Base-by-base conservation (phyloP, 2,797 vertebrate species). In the Hippocampus kuda region DNA sequence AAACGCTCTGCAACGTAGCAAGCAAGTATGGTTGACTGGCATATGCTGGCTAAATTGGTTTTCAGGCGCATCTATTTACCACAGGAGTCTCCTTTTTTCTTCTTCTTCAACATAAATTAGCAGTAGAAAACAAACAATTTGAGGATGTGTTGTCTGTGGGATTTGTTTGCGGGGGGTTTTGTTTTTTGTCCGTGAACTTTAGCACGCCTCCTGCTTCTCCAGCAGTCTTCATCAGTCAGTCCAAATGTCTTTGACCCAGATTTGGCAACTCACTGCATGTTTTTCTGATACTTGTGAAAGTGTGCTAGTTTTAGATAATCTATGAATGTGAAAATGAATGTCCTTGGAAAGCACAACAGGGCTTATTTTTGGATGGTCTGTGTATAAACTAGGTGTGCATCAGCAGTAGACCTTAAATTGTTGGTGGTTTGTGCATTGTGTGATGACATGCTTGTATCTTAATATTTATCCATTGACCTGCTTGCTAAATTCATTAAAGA, bases 281-380 rank as follows among this genome's bases (percentile, higher is more conserved):
- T 87, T 87, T 89, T 89, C 87, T 90, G 87, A 88, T 88, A 88
- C 87, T 89, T 89, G 88, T 90, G 87, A 88, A 88, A 89, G 83
- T 89, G 88, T 91, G 87, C 89, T 91, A 88, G 84, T 88, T 89
- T 90, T 89, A 88, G 86, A 83, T 72, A 84, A 87, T 87, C 83
- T 88, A 88, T 89, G 87, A 89, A 88, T 85, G 81, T 85, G 85
- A 87, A 80, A 85, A 88, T 86, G 83, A 87, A 87, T 87, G 81
- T 86, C 80, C 77, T 84, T 77, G 77, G 85, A 84, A 84, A 78
- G 83, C 83, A 86, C 80, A 88, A 82, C 83, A 75, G 87, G 84
- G 83, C 79, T 82, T 86, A 67, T 78, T 46, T 54, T 80, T 67
- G 75, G 77, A 85, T 79, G 77, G 80, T 81, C 78, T 82, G 75